Base-by-base conservation (phyloP, 1,140 invertebrate species). In the Ostrea edulis region DNA sequence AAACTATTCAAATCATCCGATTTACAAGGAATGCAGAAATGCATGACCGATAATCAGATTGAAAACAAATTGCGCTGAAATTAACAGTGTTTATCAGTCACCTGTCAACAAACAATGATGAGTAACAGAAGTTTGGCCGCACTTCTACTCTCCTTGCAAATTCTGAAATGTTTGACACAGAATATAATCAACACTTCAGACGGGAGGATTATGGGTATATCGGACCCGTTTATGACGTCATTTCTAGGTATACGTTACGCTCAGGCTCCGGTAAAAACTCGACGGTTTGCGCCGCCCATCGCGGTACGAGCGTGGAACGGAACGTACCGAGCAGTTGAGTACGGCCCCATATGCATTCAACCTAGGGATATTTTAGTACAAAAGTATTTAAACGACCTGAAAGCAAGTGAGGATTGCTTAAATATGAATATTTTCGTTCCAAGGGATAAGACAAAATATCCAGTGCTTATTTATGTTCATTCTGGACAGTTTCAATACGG, bases 381-480 rank as follows among this genome's bases (percentile, higher is more conserved):
- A 35, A 97, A 98, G 94, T 99, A 99, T 94, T 95, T 97, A 7
- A 98, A 98, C 35, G 99, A 99, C 93, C 98, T 98, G 8, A 96
- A 96, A 51, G 95, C 98, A 88, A 97, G 96, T 90, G 98, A 99
- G 96, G 98, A 99, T 95, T 99, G 98, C 94, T 96, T 99, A 20
- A 98, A 98, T 94, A 96, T 99, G 86, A 99, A 98, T 94, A 97
- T 99, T 14, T 96, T 95, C 95, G 94, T 97, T 89, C 98, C 98
- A 0, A 84, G 87, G 12, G 87, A 89, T 7, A 82, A 89, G 44
- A 82, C 84, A 8, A 90, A 93, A 87, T 97, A 97, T 87, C 97
- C 98, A 22, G 98, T 99, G n/a, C 97, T 99, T 96, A 96, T 99
- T 55, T 99, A 98, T 98, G 97, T 99, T 87, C 99, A 98, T 94